Evolutionary conservation across 2,797 vertebrate genomes (phyloP), one percentile per base, ranked within the genome.

Genomic region (Knipowitschia caucasica): DNA sequence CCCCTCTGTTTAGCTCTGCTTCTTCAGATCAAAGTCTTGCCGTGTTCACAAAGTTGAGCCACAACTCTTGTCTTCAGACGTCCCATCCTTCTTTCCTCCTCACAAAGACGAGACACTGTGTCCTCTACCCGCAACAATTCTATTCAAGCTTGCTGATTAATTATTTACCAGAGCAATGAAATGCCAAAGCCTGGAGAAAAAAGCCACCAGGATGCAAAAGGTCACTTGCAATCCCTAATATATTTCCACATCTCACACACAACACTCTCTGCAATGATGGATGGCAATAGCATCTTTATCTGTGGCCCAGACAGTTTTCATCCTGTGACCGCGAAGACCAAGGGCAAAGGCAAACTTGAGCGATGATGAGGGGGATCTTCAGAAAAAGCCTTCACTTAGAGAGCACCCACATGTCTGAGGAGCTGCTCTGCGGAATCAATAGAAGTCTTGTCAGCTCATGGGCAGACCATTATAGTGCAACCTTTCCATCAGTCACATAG

Each of bases 141-240:
- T 27, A 20, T 83, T 83, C 57, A 69, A 75, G 76, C 80, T 77
- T 42, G 0, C 64, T 71, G 75, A 87, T 90, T 85, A 90, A 90
- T 91, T 89, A 91, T 90, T 90, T 85, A 89, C 83, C 62, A 67
- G 17, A 74, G 81, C 75, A 80, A 84, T 86, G 82, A 89, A 91
- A 89, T 85, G 85, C 82, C 88, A 87, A 79, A 81, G 76, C 77
- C 73, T 50, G 38, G 66, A 72, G 78, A 78, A 87, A 78, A 78
- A 67, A 67, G 65, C 63, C 64, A 56, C 56, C 71, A 50, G 69
- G 73, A 75, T 52, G 78, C 82, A 77, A 87, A 89, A 90, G 84
- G 88, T 89, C 88, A 86, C 70, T n/a, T 58, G 57, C 65, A 53
- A 68, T 75, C 63, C 67, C 18, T 56, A 78, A 56, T 56, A 36